Evolutionary conservation across 1,140 invertebrate species (phyloP).

Genomic region (Sycophila sp.): DNA sequence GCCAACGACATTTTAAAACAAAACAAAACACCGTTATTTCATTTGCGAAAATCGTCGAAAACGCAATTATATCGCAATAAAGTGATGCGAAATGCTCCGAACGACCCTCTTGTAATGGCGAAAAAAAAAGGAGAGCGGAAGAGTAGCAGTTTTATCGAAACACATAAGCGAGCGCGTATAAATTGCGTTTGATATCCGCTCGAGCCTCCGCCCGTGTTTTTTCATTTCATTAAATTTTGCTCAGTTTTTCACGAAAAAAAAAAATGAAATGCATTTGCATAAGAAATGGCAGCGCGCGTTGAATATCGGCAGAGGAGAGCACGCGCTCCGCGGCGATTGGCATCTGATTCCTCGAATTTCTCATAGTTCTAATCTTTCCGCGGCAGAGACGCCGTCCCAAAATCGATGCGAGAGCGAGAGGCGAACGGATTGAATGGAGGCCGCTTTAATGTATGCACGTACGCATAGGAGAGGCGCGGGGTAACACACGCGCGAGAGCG

Average conservation of each 20-base stretch:
- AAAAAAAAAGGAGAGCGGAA: too few species aligned
- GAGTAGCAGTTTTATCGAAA: too few species aligned
- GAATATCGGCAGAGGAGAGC: conserved; percentile 3
- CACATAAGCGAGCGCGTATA: too few species aligned
- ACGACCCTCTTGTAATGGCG: too few species aligned
- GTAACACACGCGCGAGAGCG: conserved; percentile 43
- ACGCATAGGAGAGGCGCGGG: conserved; percentile 38
- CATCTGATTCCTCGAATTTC: conserved; percentile 31
- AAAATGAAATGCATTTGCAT: conserved; percentile 33
- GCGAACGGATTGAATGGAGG: conserved; percentile 29
- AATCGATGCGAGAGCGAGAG: conserved; percentile 21
- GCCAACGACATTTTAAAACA: too few species aligned
- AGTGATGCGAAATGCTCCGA: too few species aligned
- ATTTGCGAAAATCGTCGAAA: too few species aligned
- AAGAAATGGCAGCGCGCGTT: conserved; percentile 16
- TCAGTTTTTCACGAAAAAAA: conserved; percentile 38
- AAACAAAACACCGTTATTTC: too few species aligned
- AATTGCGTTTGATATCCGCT: not conserved
- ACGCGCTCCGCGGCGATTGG: too few species aligned
- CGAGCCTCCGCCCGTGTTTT: not conserved
- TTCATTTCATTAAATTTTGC: conserved; percentile 30
- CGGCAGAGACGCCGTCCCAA: too few species aligned
- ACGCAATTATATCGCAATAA: too few species aligned
- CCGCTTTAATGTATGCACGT: conserved; percentile 46
- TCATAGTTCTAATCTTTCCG: conserved; percentile 39